These are phyloP conservation scores for Periplaneta americana DNA, from an alignment of 1,140 invertebrate species.

Conservation along the genomic window DNA sequence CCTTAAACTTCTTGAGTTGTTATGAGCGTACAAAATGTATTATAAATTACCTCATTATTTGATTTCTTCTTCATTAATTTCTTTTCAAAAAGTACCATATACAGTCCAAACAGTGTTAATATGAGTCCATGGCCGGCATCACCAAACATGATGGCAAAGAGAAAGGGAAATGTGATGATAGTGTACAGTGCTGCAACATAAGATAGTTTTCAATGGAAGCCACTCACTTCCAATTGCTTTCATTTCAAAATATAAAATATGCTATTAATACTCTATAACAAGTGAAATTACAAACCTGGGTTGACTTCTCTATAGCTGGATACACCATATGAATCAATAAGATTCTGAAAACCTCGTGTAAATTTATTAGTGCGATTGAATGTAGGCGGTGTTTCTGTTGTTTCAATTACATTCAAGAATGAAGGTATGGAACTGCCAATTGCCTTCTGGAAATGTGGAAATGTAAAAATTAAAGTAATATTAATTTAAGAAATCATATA, in stretches of 20 bases:
- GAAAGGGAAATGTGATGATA: conserved; percentile 69
- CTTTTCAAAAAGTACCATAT: conserved; percentile 74
- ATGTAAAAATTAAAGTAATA: neutral
- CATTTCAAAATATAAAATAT: conserved; percentile 18
- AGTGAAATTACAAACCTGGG: conserved; percentile 56
- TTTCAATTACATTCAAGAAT: conserved; percentile 90
- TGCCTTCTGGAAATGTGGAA: conserved; percentile 65
- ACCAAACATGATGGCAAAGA: conserved; percentile 73
- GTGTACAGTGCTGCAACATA: conserved; percentile 49
- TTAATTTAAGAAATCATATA: too few species aligned
- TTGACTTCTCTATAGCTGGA: conserved; percentile 92
- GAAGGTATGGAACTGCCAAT: conserved; percentile 92
- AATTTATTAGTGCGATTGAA: conserved; percentile 96
- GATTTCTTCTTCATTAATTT: conserved; percentile 55
- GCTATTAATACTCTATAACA: neutral
- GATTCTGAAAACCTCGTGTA: conserved; percentile 89
- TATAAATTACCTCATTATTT: conserved; percentile 50
- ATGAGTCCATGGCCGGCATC: conserved; percentile 69
- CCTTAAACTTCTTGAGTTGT: too few species aligned
- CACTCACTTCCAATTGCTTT: too few species aligned
- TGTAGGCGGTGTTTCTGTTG: conserved; percentile 89
- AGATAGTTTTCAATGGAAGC: too few species aligned
- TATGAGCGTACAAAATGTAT: too few species aligned
- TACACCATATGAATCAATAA: conserved; percentile 95
- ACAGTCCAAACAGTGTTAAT: conserved; percentile 66